phyloP scores from a whole-genome alignment of 2,888 invertebrate genomes.

The Hermaeophaga mercurialis region DNA sequence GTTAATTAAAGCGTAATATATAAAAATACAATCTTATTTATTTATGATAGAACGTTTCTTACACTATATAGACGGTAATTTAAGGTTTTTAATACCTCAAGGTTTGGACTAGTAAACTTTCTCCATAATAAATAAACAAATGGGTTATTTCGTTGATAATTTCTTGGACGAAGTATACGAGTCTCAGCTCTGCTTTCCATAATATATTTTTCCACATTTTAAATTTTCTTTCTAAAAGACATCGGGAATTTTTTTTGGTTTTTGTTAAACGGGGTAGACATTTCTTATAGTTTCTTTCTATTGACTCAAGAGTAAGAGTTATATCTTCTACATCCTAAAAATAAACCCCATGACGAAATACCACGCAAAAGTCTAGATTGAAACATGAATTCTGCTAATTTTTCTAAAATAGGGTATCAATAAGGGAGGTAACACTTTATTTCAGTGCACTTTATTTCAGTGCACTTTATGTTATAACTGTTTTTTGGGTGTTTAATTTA shows the following conservation, averaged over 20 bases:
- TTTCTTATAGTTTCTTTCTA: conserved; percentile 62
- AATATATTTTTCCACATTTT: conserved; percentile 62
- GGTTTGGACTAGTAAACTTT: conserved; percentile 63
- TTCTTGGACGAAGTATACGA: conserved; percentile 62
- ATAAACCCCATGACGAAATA: too few species aligned
- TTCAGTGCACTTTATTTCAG: too few species aligned
- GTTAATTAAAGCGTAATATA: too few species aligned
- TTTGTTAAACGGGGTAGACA: conserved; percentile 59
- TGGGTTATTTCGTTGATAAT: conserved; percentile 63
- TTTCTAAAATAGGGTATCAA: too few species aligned
- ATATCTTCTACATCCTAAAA: conserved; percentile 66
- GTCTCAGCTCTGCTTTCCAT: conserved; percentile 62
- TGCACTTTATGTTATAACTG: too few species aligned
- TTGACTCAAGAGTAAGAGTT: conserved; percentile 60
- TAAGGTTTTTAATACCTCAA: conserved; percentile 64
- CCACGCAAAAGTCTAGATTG: too few species aligned
- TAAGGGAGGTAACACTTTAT: too few species aligned
- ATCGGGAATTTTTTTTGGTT: conserved; percentile 49
- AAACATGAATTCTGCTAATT: too few species aligned
- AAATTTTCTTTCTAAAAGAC: conserved; percentile 55
- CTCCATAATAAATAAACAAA: conserved; percentile 64
- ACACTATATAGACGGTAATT: too few species aligned
- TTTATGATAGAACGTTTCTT: too few species aligned
- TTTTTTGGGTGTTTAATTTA: too few species aligned
- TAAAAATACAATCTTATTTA: too few species aligned